Evolutionary conservation across 2,797 vertebrate genomes (phyloP), one percentile per base, ranked within the genome.

Genomic region (Ceryle rudis): DNA sequence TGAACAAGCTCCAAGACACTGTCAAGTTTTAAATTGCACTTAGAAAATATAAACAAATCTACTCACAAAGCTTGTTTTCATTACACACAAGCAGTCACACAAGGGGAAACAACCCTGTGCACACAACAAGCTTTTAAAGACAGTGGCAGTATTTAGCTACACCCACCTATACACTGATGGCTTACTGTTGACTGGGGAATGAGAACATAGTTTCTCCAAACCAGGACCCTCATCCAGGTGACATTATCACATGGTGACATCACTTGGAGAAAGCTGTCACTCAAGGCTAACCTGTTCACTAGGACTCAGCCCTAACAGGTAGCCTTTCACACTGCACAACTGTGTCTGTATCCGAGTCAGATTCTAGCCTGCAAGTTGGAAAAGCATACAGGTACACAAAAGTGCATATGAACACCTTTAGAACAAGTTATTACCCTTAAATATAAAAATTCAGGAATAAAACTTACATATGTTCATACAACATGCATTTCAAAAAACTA

Each of bases 391-490:
- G 16, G 2, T 25, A 66, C 15, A 14, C 6, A 25, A 29, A 57
- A 52, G 9, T 0, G 2, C 8, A 16, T 1, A 13, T 0, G 0
- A 1, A 5, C 15, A 57, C 31, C 31, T 57, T 81, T 67, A 75
- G 61, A 93, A 35, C 11, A 61, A 91, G 16, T 15, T n/a, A 14
- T 10, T 51, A 25, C 8, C 25, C 69, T 82, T 25, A 74, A 81
- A 44, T 14, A 4, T 9, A 88, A 20, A 5, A 26, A 17, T 2
- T 28, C 10, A 35, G 31, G 21, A 91, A 58, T 23, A 69, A 13
- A 55, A 16, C 3, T 5, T 14, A 33, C 0, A 0, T 1, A 4
- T 0, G 2, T 25, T 60, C 15, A 8, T 15, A 33, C 14, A 55
- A 16, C 3, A 7, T 1, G 6, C 3, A 42, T 26, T 72, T 52